Percentiles rank a stretch among this genome's conserved stretches.
These are phyloP conservation scores for Saxidomus purpurata DNA, from an alignment of 1,140 invertebrate species.

Conservation along the genomic window DNA sequence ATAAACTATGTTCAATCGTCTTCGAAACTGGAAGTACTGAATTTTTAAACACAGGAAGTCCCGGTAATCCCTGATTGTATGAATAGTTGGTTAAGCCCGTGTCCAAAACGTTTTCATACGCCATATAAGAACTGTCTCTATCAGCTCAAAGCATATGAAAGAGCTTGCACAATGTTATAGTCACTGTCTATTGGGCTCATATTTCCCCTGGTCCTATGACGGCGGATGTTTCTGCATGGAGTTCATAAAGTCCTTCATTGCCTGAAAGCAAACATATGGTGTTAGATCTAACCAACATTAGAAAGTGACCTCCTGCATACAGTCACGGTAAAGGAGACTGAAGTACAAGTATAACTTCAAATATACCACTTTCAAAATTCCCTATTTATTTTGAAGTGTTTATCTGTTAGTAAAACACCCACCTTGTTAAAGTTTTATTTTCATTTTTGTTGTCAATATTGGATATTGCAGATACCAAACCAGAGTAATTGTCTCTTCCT, in stretches of 20 bases:
- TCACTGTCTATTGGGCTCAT: not conserved
- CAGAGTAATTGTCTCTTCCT: no score
- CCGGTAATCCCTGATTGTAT: conserved; percentile 3
- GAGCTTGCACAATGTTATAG: not conserved
- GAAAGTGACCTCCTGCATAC: no score
- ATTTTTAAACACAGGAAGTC: conserved; percentile 3
- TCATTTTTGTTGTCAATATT: no score
- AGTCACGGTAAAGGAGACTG: no score
- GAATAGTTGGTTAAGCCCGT: not conserved
- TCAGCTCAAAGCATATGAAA: not conserved
- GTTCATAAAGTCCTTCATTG: conserved; percentile 61
- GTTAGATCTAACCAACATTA: no score
- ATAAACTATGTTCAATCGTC: not conserved
- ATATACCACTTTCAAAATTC: no score
- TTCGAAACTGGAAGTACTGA: not conserved
- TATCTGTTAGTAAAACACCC: no score
- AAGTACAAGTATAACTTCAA: no score
- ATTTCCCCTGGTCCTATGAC: not conserved
- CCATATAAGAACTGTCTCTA: not conserved
- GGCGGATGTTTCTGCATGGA: conserved; percentile 61
- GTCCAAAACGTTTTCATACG: not conserved
- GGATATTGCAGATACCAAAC: no score
- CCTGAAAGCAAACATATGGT: conserved; percentile 54
- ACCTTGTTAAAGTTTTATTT: no score
- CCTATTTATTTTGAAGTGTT: no score